Evolutionary conservation across 2,888 invertebrate species (phyloP).

Genomic region (Aplocera efformata): DNA sequence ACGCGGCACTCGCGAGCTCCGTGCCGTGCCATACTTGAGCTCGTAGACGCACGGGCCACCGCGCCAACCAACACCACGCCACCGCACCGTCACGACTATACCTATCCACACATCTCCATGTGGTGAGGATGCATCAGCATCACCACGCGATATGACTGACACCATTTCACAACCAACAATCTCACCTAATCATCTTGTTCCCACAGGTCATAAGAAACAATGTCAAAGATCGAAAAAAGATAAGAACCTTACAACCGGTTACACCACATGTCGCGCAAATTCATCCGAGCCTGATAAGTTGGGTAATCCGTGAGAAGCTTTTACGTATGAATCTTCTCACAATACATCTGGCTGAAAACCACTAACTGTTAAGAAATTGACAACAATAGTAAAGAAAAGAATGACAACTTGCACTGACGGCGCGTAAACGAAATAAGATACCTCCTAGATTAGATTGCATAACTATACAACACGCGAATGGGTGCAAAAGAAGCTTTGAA

Average conservation of each 20-base stretch:
- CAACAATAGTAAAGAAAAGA: slow-evolving; percentile 28
- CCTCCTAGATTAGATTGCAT: slow-evolving; percentile 10
- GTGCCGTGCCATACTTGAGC: slow-evolving; percentile 13
- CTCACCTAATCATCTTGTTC: slow-evolving; percentile 19
- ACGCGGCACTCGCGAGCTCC: slow-evolving; percentile 41
- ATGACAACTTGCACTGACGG: slow-evolving; percentile 23
- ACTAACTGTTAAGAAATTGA: slow-evolving; percentile 36
- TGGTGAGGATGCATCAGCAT: background rate
- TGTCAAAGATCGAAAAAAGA: slow-evolving; percentile 26
- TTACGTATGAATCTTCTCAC: slow-evolving; percentile 44
- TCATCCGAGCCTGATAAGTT: slow-evolving; percentile 30
- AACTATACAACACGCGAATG: slow-evolving; percentile 13
- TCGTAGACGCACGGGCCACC: background rate
- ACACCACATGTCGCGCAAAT: slow-evolving; percentile 25
- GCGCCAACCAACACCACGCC: slow-evolving; percentile 3
- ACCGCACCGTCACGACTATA: no score
- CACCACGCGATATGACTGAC: slow-evolving; percentile 17
- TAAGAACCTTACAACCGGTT: slow-evolving; percentile 23
- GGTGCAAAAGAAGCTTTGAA: slow-evolving; percentile 37
- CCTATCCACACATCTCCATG: no score
- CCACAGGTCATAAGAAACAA: slow-evolving; percentile 20
- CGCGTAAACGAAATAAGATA: slow-evolving; percentile 21
- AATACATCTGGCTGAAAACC: slow-evolving; percentile 35
- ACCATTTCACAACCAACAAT: slow-evolving; percentile 20
- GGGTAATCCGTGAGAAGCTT: slow-evolving; percentile 42